These are phyloP conservation scores for Meda fulgida DNA, from an alignment of 2,797 vertebrate genomes.

Conservation along the genomic window DNA sequence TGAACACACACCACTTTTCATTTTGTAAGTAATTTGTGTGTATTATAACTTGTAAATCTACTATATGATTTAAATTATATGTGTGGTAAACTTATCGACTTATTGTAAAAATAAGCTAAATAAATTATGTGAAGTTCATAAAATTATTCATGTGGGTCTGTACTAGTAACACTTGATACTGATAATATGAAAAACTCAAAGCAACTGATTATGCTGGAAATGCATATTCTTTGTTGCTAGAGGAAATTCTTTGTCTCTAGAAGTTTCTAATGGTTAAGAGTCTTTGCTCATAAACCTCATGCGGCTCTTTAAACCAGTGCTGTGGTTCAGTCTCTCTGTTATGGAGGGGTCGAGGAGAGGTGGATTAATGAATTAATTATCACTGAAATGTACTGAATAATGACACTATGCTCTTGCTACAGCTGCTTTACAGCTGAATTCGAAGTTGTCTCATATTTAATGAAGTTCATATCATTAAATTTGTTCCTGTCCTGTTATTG, in stretches of 20 bases:
- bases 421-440: background rate
- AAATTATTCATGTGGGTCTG: background rate
- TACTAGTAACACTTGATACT: background rate
- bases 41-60: constrained; percentile 12
- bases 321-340: no score
- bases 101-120: background rate
- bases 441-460: background rate
- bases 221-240: background rate
- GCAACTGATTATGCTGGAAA: background rate
- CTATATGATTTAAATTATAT: background rate
- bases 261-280: background rate
- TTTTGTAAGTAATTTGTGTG: background rate
- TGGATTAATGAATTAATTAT: no score
- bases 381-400: background rate
- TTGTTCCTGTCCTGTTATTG: background rate
- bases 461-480: background rate
- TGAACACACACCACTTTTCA: background rate
- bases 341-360: no score
- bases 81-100: background rate
- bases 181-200: background rate
- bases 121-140: background rate
- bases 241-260: background rate
- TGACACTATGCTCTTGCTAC: background rate
- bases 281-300: background rate
- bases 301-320: no score